Base-by-base conservation (phyloP, 2,888 invertebrate genomes). In the Plagodis dolabraria region DNA sequence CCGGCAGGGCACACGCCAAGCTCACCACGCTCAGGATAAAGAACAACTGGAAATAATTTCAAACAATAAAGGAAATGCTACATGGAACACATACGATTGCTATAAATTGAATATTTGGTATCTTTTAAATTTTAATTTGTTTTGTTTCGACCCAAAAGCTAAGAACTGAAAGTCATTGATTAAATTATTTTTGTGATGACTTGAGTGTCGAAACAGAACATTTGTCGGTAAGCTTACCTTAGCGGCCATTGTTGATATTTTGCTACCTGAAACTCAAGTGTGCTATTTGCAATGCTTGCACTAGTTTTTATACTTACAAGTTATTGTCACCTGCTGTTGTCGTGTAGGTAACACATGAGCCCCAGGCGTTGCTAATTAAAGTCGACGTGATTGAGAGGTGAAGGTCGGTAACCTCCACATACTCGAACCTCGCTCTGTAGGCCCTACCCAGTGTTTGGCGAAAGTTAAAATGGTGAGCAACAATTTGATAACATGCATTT, bases 221-320 rank as follows among this genome's bases (percentile, higher is more conserved):
- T 22, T 2, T 22, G 22, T 22, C 22, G 22, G 22, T 22, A 22
- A 22, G 62, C 75, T 69, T 67, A 83, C 89, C 85, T 89, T 89
- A 76, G 87, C 84, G 73, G 83, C 87, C 89, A 89, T 89, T 86
- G 83, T 89, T 77, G 71, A 51, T 81, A 69, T 68, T 82, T 71
- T 74, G 77, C 65, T 70, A 77, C 75, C 82, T 76, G 69, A 69
- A 65, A 65, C 63, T 75, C 65, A 76, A 88, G 83, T 90, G 80
- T 86, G 79, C 69, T 69, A 72, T 68, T 68, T 69, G 52, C 65
- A 55, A 70, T 70, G 69, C 63, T 67, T 65, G 77, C 67, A 65
- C 68, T 74, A 82, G 77, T 79, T 85, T 89, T 80, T 90, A 89
- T 90, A 22, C 22, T 22, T 22, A 89, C 78, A 67, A 66, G 68